Conservation (phyloP, 2,113 vertebrate species). For the Calyptommatus sinebrachiatus region DNA sequence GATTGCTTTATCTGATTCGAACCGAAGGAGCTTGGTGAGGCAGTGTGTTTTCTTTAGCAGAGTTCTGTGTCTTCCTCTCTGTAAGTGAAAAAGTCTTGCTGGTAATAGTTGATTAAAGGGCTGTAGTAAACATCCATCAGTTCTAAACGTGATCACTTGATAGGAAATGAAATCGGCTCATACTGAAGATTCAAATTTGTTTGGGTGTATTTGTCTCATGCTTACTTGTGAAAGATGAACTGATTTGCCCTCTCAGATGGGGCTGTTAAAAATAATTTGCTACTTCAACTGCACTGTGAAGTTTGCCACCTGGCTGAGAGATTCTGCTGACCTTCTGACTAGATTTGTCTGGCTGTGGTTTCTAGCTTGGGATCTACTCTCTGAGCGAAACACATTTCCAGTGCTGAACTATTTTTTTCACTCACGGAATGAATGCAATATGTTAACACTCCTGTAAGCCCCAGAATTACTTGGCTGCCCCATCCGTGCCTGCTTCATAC, state of each 20-base stretch:
- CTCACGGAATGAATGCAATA: slow-evolving; percentile 72
- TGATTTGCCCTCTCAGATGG: slow-evolving; percentile 42
- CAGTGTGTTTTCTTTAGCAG: background rate
- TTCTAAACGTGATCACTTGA: background rate
- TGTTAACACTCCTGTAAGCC: slow-evolving; percentile 73
- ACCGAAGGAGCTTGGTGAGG: too few species aligned
- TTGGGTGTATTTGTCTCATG: background rate
- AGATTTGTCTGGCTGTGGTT: slow-evolving; percentile 61
- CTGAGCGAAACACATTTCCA: slow-evolving; percentile 57
- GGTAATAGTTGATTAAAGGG: background rate
- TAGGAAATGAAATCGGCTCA: background rate
- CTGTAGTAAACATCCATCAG: background rate
- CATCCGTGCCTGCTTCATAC: slow-evolving; percentile 78
- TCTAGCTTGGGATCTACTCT: slow-evolving; percentile 66
- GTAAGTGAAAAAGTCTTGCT: background rate
- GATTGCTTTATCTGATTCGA: background rate
- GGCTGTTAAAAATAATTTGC: slow-evolving; percentile 55
- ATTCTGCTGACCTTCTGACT: slow-evolving; percentile 57
- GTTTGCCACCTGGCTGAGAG: slow-evolving; percentile 44
- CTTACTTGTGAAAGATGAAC: slow-evolving; percentile 53
- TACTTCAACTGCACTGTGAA: slow-evolving; percentile 26
- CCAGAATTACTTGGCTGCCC: slow-evolving; percentile 76
- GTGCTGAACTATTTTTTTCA: slow-evolving; percentile 69
- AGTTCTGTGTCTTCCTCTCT: background rate
- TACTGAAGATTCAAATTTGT: background rate